These are phyloP conservation scores for Nymphalis c-album DNA, from an alignment of 2,888 invertebrate genomes.

Conservation along the genomic window DNA sequence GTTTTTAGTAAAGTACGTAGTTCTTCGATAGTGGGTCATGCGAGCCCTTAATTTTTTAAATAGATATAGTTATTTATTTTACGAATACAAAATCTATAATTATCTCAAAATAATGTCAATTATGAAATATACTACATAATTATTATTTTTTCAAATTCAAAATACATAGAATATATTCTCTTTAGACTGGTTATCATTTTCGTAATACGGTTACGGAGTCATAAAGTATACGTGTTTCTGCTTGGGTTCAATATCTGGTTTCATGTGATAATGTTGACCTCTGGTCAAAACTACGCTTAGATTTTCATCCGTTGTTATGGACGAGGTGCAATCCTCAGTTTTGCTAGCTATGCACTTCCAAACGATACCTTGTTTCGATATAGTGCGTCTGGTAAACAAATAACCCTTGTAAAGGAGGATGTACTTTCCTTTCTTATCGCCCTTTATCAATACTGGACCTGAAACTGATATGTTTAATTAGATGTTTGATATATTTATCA, in stretches of 20 bases:
- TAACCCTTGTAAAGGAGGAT: slow-evolving; percentile 58
- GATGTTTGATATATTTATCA: no score
- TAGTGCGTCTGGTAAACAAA: slow-evolving; percentile 58
- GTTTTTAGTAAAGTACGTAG: no score
- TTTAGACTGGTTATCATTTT: not conserved
- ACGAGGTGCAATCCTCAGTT: slow-evolving; percentile 59
- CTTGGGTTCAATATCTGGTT: slow-evolving; percentile 49
- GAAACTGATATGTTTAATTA: slow-evolving; percentile 8
- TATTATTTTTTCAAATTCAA: not conserved
- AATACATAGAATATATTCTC: not conserved
- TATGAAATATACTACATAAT: no score
- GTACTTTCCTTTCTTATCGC: slow-evolving; percentile 59
- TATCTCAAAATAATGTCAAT: no score
- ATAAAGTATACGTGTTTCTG: slow-evolving; percentile 74
- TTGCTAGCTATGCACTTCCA: slow-evolving; percentile 71
- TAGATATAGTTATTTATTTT: no score
- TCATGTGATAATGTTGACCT: slow-evolving; percentile 56
- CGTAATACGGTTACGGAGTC: slow-evolving; percentile 43
- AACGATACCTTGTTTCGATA: slow-evolving; percentile 68
- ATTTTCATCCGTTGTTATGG: slow-evolving; percentile 61
- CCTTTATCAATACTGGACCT: slow-evolving; percentile 57
- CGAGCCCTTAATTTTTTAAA: no score
- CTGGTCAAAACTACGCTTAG: slow-evolving; percentile 58
- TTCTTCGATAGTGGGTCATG: no score
- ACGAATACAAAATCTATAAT: no score